Base-by-base conservation (phyloP, 2,888 invertebrate genomes). In the Eubasilissa splendida region DNA sequence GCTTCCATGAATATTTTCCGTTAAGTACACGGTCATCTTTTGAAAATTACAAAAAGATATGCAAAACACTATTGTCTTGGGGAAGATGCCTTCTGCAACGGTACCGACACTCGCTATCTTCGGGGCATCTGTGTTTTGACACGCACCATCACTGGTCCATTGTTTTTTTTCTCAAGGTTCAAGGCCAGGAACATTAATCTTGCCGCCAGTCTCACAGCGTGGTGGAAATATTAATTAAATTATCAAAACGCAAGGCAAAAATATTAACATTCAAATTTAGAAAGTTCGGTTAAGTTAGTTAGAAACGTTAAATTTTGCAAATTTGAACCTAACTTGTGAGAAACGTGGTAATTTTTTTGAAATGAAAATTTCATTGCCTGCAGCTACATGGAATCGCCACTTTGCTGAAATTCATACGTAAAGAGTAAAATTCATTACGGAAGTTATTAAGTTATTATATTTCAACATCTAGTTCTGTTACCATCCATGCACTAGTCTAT, bases 101-200 rank as follows among this genome's bases (percentile, higher is more conserved):
- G 68, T 68, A 68, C 63, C 33, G 33, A 12, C 63, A 31, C 12
- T 63, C 33, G 63, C 33, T 31, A 63, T 63, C 63, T 63, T 12
- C 50, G 14, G n/a, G 58, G 4, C 58, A 68, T 68, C 68, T 52
- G n/a, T 68, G 68, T 68, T 68, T 52, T 68, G 68, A 68, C 50
- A 68, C 68, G 68, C 68, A 68, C 50, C 42, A 68, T 68, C 50
- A 50, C 68, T 68, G 42, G 52, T 14, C 68, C 68, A 68, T 68
- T 68, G 68, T 68, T 12, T 50, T 66, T 42, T 50, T 42, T 42
- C 50, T 50, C 68, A 50, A 4, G 50, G 68, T 68, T 68, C 68
- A 68, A 68, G 68, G 68, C 68, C 68, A 68, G 52, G 8, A 68
- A 42, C 68, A 50, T 68, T 42, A 31, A 50, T 68, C 68, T 66